Evolutionary conservation across 2,113 vertebrate species (phyloP).

Genomic region (Pseudopipra pipra): DNA sequence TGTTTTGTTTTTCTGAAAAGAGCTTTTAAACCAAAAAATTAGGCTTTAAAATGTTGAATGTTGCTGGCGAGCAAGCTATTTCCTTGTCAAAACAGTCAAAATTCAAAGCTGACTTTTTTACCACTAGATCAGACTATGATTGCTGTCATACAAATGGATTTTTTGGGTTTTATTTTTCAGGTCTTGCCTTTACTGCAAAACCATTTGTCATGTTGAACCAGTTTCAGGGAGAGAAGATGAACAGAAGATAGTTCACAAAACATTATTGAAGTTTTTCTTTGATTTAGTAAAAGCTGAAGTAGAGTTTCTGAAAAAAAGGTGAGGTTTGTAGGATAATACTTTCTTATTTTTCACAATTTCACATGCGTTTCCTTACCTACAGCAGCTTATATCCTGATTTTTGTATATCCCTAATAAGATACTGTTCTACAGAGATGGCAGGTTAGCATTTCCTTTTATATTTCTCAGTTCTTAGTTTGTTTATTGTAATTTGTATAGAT

Average conservation of each 20-base stretch:
- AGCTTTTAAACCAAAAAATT: not conserved
- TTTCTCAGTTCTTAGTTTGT: not conserved
- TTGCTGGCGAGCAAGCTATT: not conserved
- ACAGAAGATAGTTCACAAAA: constrained; percentile 76
- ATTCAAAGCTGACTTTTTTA: not conserved
- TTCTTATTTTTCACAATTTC: not conserved
- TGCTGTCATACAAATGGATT: not conserved
- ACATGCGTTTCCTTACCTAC: not conserved
- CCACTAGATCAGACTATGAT: not conserved
- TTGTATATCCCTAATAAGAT: not conserved
- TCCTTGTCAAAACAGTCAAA: not conserved
- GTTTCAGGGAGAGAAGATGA: constrained; percentile 71
- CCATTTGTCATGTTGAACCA: constrained; percentile 82
- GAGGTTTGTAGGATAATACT: constrained; percentile 1
- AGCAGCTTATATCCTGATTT: not conserved
- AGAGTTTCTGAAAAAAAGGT: constrained; percentile 79
- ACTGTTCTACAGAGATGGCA: not conserved
- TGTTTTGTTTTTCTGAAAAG: not conserved
- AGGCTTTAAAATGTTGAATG: not conserved
- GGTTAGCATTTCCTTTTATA: not conserved
- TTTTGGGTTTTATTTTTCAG: constrained; percentile 62
- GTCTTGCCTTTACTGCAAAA: constrained; percentile 73
- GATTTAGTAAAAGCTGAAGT: constrained; percentile 88
- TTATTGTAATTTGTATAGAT: not conserved
- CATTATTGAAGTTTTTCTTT: constrained; percentile 82